Evolutionary conservation across 2,888 invertebrate species (phyloP).

Genomic region (Dicranocentrus wangi): DNA sequence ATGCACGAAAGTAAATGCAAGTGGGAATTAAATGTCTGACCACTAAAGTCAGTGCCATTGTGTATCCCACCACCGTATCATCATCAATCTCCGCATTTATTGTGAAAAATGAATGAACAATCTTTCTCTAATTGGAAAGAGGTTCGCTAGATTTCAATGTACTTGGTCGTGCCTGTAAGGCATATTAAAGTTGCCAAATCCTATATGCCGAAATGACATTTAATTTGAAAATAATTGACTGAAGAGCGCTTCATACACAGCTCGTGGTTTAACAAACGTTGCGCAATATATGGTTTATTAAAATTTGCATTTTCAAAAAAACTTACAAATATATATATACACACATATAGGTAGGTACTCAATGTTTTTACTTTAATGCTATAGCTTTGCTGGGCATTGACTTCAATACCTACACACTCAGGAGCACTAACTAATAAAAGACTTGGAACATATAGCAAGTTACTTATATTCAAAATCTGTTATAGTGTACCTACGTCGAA

Average conservation of each 20-base stretch:
- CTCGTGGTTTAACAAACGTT: slow-evolving; percentile 31
- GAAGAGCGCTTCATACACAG: slow-evolving; percentile 7
- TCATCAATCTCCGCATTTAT: slow-evolving; percentile 19
- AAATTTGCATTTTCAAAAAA: neutral
- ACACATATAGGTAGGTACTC: too few species aligned
- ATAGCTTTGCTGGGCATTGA: too few species aligned
- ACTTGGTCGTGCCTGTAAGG: slow-evolving; percentile 7
- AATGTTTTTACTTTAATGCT: too few species aligned
- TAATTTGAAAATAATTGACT: slow-evolving; percentile 24
- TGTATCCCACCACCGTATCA: slow-evolving; percentile 8
- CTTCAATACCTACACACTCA: too few species aligned
- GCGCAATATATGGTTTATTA: slow-evolving; percentile 39
- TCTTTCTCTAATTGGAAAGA: neutral
- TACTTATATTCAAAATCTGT: too few species aligned
- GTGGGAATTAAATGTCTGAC: too few species aligned
- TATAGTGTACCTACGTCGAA: too few species aligned
- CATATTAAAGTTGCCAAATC: slow-evolving; percentile 35
- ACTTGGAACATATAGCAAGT: too few species aligned
- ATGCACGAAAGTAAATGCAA: too few species aligned
- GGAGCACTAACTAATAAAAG: too few species aligned
- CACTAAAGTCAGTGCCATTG: too few species aligned
- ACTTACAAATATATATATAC: neutral
- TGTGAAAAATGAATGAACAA: slow-evolving; percentile 6
- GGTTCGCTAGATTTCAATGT: slow-evolving; percentile 5
- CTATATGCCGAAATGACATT: slow-evolving; percentile 39